These are phyloP conservation scores for Leucozona laternaria DNA, from an alignment of 2,888 invertebrate species.

Conservation along the genomic window DNA sequence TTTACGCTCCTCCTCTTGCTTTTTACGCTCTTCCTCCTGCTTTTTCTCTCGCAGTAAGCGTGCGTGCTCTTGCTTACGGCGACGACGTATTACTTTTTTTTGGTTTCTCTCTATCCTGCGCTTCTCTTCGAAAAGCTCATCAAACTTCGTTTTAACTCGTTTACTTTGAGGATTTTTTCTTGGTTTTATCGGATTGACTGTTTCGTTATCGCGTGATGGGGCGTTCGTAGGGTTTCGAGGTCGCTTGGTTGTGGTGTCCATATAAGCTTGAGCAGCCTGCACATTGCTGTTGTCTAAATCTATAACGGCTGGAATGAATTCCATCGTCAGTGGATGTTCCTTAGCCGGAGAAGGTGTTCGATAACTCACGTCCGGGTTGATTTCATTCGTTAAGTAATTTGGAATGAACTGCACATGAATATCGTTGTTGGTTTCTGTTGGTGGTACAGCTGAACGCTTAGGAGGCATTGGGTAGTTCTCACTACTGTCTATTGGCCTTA, in stretches of 20 bases:
- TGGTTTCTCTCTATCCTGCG: constrained; percentile 63
- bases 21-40: constrained; percentile 74
- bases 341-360: constrained; percentile 32
- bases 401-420: constrained; percentile 57
- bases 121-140: constrained; percentile 55
- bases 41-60: constrained; percentile 47
- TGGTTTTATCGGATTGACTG: constrained; percentile 45
- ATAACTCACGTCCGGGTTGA: constrained; percentile 32
- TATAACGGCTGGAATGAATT: constrained; percentile 50
- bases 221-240: constrained; percentile 56
- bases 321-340: constrained; percentile 38
- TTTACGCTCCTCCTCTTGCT: constrained; percentile 35
- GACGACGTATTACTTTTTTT: constrained; percentile 69
- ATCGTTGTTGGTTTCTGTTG: constrained; percentile 34
- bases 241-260: constrained; percentile 62
- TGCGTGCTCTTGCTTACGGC: constrained; percentile 39
- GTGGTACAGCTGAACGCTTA: constrained; percentile 21
- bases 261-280: constrained; percentile 77
- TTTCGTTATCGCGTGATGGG: constrained; percentile 65
- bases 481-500: constrained; percentile 62
- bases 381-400: constrained; percentile 59
- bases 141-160: constrained; percentile 49
- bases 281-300: constrained; percentile 74
- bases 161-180: constrained; percentile 22
- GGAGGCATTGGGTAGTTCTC: constrained; percentile 59